Conservation (phyloP, 1,140 invertebrate genomes). For the Stegodyphus mimosarum region DNA sequence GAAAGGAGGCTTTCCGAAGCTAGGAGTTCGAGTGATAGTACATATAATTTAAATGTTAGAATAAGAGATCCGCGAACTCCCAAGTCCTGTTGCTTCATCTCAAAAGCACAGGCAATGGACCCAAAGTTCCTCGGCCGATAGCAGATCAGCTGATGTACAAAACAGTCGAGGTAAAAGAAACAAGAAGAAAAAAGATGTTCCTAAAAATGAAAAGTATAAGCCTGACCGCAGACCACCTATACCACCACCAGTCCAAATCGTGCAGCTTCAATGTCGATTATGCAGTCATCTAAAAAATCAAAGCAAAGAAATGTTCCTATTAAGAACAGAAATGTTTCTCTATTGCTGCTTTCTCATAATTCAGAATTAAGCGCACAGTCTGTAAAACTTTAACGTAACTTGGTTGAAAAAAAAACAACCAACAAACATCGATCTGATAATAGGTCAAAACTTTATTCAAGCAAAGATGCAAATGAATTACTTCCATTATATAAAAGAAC, state of each 20-base stretch:
- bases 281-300: slow-evolving; percentile 22
- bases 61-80: no score
- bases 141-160: slow-evolving; percentile 33
- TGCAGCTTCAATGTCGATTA: background rate
- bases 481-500: slow-evolving; percentile 3
- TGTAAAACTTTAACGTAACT: slow-evolving; percentile 18
- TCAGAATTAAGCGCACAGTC: background rate
- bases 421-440: slow-evolving; percentile 7
- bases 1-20: no score
- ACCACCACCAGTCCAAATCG: slow-evolving; percentile 55
- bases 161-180: slow-evolving; percentile 16
- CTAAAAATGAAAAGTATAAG: slow-evolving; percentile 31
- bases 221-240: slow-evolving; percentile 15
- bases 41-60: no score
- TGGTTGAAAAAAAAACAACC: background rate
- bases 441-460: background rate
- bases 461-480: slow-evolving; percentile 11
- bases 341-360: background rate
- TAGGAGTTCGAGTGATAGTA: no score
- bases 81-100: no score
- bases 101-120: no score
- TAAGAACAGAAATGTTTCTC: slow-evolving; percentile 8
- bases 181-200: slow-evolving; percentile 49
- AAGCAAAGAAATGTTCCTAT: slow-evolving; percentile 10
- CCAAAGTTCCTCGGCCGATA: slow-evolving; percentile 48